phyloP scores from a whole-genome alignment of 1,140 invertebrate genomes.

The Pararge aegeria region DNA sequence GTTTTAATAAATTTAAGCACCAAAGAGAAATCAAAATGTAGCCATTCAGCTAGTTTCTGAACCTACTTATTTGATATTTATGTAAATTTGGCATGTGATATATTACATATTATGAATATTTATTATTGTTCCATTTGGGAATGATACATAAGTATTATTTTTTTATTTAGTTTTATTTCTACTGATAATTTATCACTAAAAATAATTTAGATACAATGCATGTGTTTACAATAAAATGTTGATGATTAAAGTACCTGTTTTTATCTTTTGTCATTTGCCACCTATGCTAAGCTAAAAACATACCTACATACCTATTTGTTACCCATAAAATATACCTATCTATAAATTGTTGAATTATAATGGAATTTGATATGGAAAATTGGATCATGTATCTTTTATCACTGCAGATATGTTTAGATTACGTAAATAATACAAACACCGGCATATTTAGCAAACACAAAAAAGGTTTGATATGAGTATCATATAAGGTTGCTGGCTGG shows the following conservation, averaged over 20 bases:
- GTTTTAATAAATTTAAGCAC: slow-evolving; percentile 17
- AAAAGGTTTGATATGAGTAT: too few relatives aligned
- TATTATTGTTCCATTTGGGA: not conserved
- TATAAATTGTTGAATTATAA: too few relatives aligned
- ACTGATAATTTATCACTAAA: not conserved
- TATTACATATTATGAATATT: not conserved
- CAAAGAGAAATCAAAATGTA: slow-evolving; percentile 7
- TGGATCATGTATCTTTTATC: too few relatives aligned
- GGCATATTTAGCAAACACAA: too few relatives aligned
- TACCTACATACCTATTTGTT: not conserved
- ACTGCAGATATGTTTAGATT: too few relatives aligned
- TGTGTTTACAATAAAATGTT: slow-evolving; percentile 34
- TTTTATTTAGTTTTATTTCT: not conserved
- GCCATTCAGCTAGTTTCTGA: not conserved
- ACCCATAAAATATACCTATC: too few relatives aligned
- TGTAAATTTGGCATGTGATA: not conserved
- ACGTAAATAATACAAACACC: too few relatives aligned
- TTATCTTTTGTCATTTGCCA: slow-evolving; percentile 22
- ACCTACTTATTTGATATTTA: not conserved
- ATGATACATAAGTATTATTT: slow-evolving; percentile 14
- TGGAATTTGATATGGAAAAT: too few relatives aligned
- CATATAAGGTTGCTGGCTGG: too few relatives aligned
- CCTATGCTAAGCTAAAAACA: not conserved
- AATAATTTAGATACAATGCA: slow-evolving; percentile 25
- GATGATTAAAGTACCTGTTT: slow-evolving; percentile 9